Evolutionary conservation across 2,888 invertebrate genomes (phyloP), one percentile per base, ranked within the genome.

Genomic region (Caenorhabditis virilis): DNA sequence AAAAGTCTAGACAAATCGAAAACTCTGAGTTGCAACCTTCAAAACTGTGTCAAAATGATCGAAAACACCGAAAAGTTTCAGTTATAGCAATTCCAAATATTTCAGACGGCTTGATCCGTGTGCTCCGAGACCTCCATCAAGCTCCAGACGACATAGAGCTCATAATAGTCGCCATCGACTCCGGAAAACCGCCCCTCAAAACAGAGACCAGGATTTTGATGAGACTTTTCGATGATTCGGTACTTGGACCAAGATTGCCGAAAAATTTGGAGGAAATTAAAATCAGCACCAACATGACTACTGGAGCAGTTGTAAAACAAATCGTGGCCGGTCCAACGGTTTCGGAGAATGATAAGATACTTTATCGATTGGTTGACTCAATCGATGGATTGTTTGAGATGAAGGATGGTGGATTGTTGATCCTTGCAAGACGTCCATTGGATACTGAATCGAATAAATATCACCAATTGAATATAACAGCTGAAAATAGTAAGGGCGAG

Each of bases 121-220:
- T 78, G 6, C 22, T 59, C 1, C 38, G 45, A 15, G 48, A 63
- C 9, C 39, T 78, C 2, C 9, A 36, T 0, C 15, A 36, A 7
- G 69, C 69, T 13, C 55, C 64, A 27, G 67, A 73, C n/a, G 43
- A 57, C 15, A 38, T 74, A 20, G 48, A 67, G 22, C 20, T 80
- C 1, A 57, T 43, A 9, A 50, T 80, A 5, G 54, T 43, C 1
- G 80, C 76, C 9, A 53, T 53, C 9, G 80, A 80, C 50, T 66
- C 69, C 13, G 80, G 80, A 23, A 54, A 70, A 5, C 80, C 80
- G 2, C 69, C 78, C 7, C 22, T 78, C 42, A 64, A 62, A 23
- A 53, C 74, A 0, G 55, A 66, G 16, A 69, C 75, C 4, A 49
- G 23, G 33, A 57, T 76, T 3, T 26, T 41, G 1, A 57, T 73